Evolutionary conservation across 2,797 vertebrate species (phyloP), one percentile per base, ranked within the genome.

Genomic region (Pseudopleuronectes americanus): DNA sequence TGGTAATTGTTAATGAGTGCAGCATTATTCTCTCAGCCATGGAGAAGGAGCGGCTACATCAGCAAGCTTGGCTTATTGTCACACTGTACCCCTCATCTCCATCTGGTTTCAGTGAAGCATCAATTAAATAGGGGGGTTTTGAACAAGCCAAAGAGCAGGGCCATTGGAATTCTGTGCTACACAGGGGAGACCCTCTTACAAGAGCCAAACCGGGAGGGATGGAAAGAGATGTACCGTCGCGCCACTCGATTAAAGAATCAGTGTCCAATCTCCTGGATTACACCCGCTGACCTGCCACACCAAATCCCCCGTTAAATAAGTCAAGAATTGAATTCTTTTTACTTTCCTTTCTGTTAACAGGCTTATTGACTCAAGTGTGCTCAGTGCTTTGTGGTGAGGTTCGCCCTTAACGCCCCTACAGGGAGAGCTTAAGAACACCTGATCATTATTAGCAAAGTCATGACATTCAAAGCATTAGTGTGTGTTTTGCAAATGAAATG

Each of bases 211-310:
- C 41, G 6, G 66, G 58, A 74, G 38, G 26, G 51, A 57, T 64
- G 61, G 61, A 84, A 65, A 45, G 71, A 81, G 80, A 88, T 83
- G 77, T 75, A 82, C 83, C 78, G 71, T 82, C 57, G 67, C 79
- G 70, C 61, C 67, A 84, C 87, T 90, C 76, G 79, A 91, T 93
- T 90, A 92, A 83, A 79, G 84, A 92, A 90, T 89, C 89, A 88
- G 77, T 81, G 81, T 91, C 74, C 90, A 90, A 88, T 91, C 86
- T 91, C 71, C 67, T 79, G 90, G 89, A 91, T 92, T 91, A 87
- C 84, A 87, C 82, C 85, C 74, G 41, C 70, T 90, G 89, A 93
- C 87, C 90, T 71, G 76, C 75, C 80, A 85, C 36, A 38, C 80
- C 81, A 91, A 90, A 92, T 86, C 89, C 88, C 71, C 83, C 72